phyloP scores from a whole-genome alignment of 2,888 invertebrate species.

The Acrocyrtus sp. region DNA sequence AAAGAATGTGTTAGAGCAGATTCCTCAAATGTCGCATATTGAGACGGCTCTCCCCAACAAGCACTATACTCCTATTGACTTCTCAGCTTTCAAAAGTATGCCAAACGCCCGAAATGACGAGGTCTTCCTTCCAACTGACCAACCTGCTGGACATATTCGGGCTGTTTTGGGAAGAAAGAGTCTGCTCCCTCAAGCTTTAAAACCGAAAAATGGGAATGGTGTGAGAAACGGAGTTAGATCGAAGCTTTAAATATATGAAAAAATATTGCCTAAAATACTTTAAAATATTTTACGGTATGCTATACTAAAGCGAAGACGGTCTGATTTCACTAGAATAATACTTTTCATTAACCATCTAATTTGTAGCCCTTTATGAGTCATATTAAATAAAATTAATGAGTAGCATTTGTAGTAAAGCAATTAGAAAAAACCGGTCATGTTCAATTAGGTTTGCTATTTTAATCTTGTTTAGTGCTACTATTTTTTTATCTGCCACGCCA shows the following conservation, averaged over 20 bases:
- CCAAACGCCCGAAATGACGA: slow-evolving; percentile 70
- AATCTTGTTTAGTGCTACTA: too few relatives aligned
- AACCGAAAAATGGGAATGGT: background rate
- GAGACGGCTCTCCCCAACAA: slow-evolving; percentile 76
- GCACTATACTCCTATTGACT: slow-evolving; percentile 81
- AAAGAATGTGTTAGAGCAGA: slow-evolving; percentile 75
- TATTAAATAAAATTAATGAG: too few relatives aligned
- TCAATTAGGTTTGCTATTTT: too few relatives aligned
- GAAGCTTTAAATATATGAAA: slow-evolving; percentile 6
- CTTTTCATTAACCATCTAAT: too few relatives aligned
- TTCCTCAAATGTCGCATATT: slow-evolving; percentile 72
- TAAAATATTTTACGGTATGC: too few relatives aligned
- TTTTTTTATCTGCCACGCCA: too few relatives aligned
- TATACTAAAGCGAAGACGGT: too few relatives aligned
- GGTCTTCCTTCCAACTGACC: slow-evolving; percentile 81
- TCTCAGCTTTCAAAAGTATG: slow-evolving; percentile 74
- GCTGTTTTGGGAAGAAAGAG: slow-evolving; percentile 75
- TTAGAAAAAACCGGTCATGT: too few relatives aligned
- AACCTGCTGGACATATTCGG: slow-evolving; percentile 81
- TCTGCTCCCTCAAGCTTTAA: slow-evolving; percentile 40
- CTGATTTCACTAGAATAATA: too few relatives aligned
- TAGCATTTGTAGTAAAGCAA: too few relatives aligned
- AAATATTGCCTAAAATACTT: too few relatives aligned
- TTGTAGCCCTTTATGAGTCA: too few relatives aligned
- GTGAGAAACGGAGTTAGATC: slow-evolving; percentile 8